phyloP scores from a whole-genome alignment of 2,113 vertebrate genomes.

The Aspiorhynchus laticeps region DNA sequence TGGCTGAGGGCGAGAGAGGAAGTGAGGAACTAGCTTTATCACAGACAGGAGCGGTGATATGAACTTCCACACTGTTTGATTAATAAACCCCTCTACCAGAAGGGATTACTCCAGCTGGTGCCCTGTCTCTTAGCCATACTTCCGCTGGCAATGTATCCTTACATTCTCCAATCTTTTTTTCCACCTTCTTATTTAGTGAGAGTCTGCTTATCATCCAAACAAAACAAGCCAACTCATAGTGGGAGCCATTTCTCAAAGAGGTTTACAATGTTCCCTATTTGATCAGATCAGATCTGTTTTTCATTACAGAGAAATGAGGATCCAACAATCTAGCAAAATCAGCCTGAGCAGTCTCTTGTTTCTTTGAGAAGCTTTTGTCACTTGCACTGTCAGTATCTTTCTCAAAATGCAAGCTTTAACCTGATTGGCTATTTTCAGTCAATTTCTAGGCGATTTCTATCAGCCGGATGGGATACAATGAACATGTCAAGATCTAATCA shows the following conservation, averaged over 20 bases:
- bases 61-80: conserved; percentile 72
- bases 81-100: conserved; percentile 65
- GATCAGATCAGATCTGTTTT: conserved; percentile 1
- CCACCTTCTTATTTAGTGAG: conserved; percentile 28
- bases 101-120: conserved; percentile 77
- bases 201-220: conserved; percentile 41
- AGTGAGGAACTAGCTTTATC: conserved; percentile 64
- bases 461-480: neutral
- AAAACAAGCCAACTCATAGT: conserved; percentile 7
- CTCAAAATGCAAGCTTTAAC: neutral
- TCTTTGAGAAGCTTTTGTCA: neutral
- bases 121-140: conserved; percentile 67
- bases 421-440: neutral
- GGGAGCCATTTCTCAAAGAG: conserved; percentile 25
- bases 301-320: neutral
- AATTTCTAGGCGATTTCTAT: neutral
- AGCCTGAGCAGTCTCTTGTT: neutral
- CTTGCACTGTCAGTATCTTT: neutral
- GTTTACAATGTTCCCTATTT: conserved; percentile 33
- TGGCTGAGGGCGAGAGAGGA: conserved; percentile 55
- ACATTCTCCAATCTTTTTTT: conserved; percentile 6
- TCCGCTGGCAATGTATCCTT: conserved; percentile 59
- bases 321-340: neutral
- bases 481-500: neutral
- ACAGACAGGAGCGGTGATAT: conserved; percentile 63